These are phyloP conservation scores for Copsychus sechellarum DNA, from an alignment of 2,113 vertebrate species.

Conservation along the genomic window DNA sequence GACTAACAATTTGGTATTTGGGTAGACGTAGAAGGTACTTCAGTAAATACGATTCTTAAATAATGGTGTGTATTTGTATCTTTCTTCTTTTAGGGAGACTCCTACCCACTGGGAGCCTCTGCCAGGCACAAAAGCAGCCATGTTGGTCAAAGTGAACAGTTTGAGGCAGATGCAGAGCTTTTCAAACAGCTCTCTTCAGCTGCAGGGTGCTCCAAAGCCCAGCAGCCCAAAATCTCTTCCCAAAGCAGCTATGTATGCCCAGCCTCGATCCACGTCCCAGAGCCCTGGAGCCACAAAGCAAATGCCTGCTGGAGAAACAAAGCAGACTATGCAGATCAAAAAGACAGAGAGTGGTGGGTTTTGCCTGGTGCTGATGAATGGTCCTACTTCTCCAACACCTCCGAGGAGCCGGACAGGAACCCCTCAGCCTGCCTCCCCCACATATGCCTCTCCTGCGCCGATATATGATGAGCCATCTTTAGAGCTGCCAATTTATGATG, in stretches of 20 bases:
- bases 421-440: slow-evolving; percentile 79
- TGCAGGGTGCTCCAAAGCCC: slow-evolving; percentile 58
- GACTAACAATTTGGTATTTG: background rate
- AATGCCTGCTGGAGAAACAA: slow-evolving; percentile 63
- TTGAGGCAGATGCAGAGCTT: slow-evolving; percentile 67
- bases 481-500: slow-evolving; percentile 87
- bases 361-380: slow-evolving; percentile 77
- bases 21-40: background rate
- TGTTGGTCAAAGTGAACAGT: slow-evolving; percentile 90
- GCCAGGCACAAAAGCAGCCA: slow-evolving; percentile 85
- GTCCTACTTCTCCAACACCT: slow-evolving; percentile 71
- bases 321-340: slow-evolving; percentile 83
- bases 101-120: slow-evolving; percentile 84
- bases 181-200: slow-evolving; percentile 45
- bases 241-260: slow-evolving; percentile 62
- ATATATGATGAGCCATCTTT: slow-evolving; percentile 85
- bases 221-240: slow-evolving; percentile 58
- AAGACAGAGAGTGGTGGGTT: slow-evolving; percentile 86
- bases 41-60: background rate
- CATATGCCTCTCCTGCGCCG: slow-evolving; percentile 77
- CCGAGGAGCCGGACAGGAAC: slow-evolving; percentile 74
- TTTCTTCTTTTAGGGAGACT: slow-evolving; percentile 68
- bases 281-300: slow-evolving; percentile 71
- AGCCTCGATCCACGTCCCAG: slow-evolving; percentile 64
- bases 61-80: background rate